phyloP scores from a whole-genome alignment of 2,113 vertebrate genomes.

The Salvator merianae region DNA sequence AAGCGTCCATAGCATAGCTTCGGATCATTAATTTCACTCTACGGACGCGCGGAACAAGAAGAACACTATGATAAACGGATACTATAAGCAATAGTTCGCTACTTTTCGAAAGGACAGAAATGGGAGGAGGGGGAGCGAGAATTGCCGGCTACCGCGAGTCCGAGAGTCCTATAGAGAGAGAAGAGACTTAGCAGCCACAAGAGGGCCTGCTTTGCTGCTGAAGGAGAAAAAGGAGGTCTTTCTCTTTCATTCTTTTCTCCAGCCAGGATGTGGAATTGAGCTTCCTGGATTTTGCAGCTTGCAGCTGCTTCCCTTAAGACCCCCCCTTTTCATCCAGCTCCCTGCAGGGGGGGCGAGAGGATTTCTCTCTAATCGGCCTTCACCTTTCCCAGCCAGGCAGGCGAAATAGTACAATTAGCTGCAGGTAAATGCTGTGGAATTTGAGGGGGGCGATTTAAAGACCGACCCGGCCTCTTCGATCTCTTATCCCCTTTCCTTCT shows the following conservation, averaged over 20 bases:
- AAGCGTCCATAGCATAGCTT: not conserved
- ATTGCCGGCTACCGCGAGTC: not conserved
- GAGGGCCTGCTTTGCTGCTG: constrained; percentile 16
- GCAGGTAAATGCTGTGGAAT: constrained; percentile 7
- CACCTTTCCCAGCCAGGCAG: not conserved
- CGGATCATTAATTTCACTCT: not conserved
- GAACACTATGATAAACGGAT: no score
- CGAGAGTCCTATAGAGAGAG: not conserved
- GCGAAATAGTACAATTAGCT: not conserved
- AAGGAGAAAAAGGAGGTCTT: not conserved
- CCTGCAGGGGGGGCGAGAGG: not conserved
- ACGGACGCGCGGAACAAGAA: no score
- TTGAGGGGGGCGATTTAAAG: not conserved
- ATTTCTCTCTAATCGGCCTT: not conserved
- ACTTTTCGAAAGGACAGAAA: not conserved
- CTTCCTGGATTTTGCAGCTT: constrained; percentile 16
- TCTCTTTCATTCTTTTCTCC: constrained; percentile 20
- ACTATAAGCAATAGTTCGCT: no score
- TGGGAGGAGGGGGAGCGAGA: not conserved
- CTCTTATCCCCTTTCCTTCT: not conserved
- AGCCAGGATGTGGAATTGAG: constrained; percentile 29
- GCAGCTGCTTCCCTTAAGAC: not conserved
- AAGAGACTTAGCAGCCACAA: constrained; percentile 8
- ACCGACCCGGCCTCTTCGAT: not conserved
- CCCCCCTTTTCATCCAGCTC: not conserved